These are phyloP conservation scores for Cryptocephalus moraei DNA, from an alignment of 2,888 invertebrate species.

Conservation along the genomic window DNA sequence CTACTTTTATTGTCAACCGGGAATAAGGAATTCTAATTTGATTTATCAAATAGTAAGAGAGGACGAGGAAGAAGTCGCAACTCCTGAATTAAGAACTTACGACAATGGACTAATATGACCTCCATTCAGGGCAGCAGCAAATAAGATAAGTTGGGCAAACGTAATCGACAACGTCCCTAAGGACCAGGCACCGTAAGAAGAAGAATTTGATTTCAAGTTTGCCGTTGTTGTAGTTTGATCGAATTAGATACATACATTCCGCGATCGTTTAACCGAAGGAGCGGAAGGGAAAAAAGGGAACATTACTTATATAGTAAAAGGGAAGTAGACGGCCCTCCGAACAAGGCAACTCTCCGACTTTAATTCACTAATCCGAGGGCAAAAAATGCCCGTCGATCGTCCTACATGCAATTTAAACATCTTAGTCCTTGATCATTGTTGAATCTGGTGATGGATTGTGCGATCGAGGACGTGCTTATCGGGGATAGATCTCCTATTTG, in stretches of 20 bases:
- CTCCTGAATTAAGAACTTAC: too few relatives aligned
- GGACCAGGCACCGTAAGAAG: too few relatives aligned
- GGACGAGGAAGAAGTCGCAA: too few relatives aligned
- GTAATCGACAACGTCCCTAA: neutral
- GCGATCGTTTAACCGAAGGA: too few relatives aligned
- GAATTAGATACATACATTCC: too few relatives aligned
- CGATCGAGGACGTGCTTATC: conserved; percentile 30
- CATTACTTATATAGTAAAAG: neutral
- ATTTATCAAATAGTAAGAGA: too few relatives aligned
- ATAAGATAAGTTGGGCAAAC: too few relatives aligned
- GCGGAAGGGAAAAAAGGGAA: neutral
- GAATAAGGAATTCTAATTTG: too few relatives aligned
- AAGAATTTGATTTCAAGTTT: neutral
- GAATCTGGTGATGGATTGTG: conserved; percentile 29
- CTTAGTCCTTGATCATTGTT: conserved; percentile 28
- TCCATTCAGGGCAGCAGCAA: too few relatives aligned
- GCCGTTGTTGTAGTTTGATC: too few relatives aligned
- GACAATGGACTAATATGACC: too few relatives aligned
- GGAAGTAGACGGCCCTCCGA: neutral
- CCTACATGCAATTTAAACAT: conserved; percentile 31
- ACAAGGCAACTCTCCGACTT: conserved; percentile 8
- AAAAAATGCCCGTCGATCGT: conserved; percentile 22
- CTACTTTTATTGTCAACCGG: too few relatives aligned
- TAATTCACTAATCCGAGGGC: conserved; percentile 27
- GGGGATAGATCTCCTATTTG: conserved; percentile 15